These are phyloP conservation scores for Caenorhabditis virilis DNA, from an alignment of 2,888 invertebrate genomes.

Conservation along the genomic window DNA sequence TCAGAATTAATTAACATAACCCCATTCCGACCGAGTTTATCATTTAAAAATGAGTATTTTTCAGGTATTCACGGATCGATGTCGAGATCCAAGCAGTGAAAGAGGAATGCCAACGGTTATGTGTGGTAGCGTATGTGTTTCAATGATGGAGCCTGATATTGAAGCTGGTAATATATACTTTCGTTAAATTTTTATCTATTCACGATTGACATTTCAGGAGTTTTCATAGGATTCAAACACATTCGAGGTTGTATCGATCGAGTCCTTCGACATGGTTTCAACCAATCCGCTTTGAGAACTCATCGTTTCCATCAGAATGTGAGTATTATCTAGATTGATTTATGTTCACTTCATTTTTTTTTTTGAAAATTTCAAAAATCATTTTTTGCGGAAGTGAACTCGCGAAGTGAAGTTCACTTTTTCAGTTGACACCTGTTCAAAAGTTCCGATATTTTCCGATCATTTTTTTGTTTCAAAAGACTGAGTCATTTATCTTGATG, in stretches of 20 bases:
- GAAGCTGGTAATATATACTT: constrained; percentile 65
- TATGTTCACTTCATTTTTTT: constrained; percentile 7
- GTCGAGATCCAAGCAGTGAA: constrained; percentile 59
- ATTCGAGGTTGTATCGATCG: constrained; percentile 67
- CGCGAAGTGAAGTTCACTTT: too few relatives aligned
- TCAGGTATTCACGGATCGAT: constrained; percentile 65
- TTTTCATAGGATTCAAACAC: constrained; percentile 67
- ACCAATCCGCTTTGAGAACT: constrained; percentile 63
- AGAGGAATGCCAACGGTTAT: constrained; percentile 61
- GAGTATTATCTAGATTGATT: constrained; percentile 6
- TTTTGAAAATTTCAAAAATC: too few relatives aligned
- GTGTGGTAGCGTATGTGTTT: constrained; percentile 57
- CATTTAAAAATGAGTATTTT: not conserved
- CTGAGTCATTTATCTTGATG: too few relatives aligned
- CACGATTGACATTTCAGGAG: too few relatives aligned
- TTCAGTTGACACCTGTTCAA: too few relatives aligned
- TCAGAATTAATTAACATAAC: too few relatives aligned
- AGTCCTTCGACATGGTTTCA: constrained; percentile 66
- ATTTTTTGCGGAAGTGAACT: too few relatives aligned
- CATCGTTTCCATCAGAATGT: constrained; percentile 64
- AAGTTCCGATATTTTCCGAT: too few relatives aligned
- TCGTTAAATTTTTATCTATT: constrained; percentile 1
- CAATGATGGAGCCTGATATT: constrained; percentile 64
- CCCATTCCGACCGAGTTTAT: too few relatives aligned
- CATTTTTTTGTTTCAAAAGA: too few relatives aligned